Evolutionary conservation across 2,888 invertebrate species (phyloP).

Genomic region (Neoaliturus tenellus): DNA sequence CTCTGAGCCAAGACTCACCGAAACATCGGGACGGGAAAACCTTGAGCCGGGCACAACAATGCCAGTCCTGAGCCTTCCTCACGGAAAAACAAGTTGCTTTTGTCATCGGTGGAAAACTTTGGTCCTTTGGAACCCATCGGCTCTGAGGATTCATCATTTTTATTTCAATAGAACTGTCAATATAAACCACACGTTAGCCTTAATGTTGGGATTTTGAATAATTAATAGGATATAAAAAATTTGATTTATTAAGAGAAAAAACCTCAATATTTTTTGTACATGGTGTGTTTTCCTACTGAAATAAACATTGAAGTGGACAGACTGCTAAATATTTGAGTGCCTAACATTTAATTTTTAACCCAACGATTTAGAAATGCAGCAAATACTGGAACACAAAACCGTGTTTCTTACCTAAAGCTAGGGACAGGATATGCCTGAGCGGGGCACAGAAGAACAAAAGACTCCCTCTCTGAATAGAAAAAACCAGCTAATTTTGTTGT

Average conservation of each 20-base stretch:
- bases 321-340: too few relatives aligned
- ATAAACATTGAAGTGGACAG: too few relatives aligned
- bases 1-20: slow-evolving; percentile 67
- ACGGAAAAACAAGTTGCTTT: slow-evolving; percentile 78
- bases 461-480: slow-evolving; percentile 75
- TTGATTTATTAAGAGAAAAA: neutral
- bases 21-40: slow-evolving; percentile 70
- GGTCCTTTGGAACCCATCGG: slow-evolving; percentile 82
- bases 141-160: slow-evolving; percentile 72
- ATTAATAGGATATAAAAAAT: too few relatives aligned
- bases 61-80: slow-evolving; percentile 76
- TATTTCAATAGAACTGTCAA: too few relatives aligned
- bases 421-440: slow-evolving; percentile 78
- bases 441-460: slow-evolving; percentile 74
- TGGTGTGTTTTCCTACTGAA: too few relatives aligned
- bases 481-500: slow-evolving; percentile 79
- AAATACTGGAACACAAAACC: slow-evolving; percentile 4
- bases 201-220: slow-evolving; percentile 20
- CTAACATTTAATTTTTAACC: too few relatives aligned
- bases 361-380: slow-evolving; percentile 9
- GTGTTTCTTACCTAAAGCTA: slow-evolving; percentile 83
- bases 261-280: too few relatives aligned
- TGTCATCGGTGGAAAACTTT: slow-evolving; percentile 79
- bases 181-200: slow-evolving; percentile 12
- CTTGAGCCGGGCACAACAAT: slow-evolving; percentile 72